Conservation (phyloP, 2,888 invertebrate species). For the Bellardia bayeri region DNA sequence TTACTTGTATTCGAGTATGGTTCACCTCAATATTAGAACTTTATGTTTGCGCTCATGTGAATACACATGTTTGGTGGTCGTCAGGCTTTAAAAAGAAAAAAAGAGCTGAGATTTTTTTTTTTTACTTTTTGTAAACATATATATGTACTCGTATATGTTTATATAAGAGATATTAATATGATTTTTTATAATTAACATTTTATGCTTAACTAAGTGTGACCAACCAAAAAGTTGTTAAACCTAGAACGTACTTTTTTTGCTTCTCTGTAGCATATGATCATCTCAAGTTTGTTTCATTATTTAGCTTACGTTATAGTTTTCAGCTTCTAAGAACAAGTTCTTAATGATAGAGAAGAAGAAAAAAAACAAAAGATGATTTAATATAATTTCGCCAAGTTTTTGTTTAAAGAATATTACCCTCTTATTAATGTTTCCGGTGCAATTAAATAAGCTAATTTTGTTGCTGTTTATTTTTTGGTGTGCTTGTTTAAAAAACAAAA, state of each 20-base stretch:
- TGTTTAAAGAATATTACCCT: constrained; percentile 27
- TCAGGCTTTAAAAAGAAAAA: constrained; percentile 24
- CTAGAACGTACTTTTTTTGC: constrained; percentile 37
- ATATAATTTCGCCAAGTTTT: constrained; percentile 12
- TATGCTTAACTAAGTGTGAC: constrained; percentile 79
- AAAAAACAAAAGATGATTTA: constrained; percentile 30
- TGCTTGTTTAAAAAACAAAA: not conserved
- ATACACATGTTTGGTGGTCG: constrained; percentile 35
- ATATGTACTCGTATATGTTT: not conserved
- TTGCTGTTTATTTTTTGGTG: not conserved
- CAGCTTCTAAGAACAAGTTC: constrained; percentile 31
- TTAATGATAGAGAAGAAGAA: constrained; percentile 4
- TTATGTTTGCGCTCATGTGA: not conserved
- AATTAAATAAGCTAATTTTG: constrained; percentile 31
- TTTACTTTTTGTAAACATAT: constrained; percentile 5
- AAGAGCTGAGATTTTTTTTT: constrained; percentile 10
- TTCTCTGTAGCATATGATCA: not conserved
- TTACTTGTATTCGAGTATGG: not conserved
- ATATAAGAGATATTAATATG: constrained; percentile 15
- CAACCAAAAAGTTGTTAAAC: constrained; percentile 54
- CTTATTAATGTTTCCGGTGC: constrained; percentile 39
- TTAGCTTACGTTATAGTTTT: not conserved
- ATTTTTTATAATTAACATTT: constrained; percentile 70
- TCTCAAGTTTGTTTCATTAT: not conserved
- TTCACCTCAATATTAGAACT: constrained; percentile 9